Conservation (phyloP, 2,797 vertebrate species). For the Euphonia xanthogaster region DNA sequence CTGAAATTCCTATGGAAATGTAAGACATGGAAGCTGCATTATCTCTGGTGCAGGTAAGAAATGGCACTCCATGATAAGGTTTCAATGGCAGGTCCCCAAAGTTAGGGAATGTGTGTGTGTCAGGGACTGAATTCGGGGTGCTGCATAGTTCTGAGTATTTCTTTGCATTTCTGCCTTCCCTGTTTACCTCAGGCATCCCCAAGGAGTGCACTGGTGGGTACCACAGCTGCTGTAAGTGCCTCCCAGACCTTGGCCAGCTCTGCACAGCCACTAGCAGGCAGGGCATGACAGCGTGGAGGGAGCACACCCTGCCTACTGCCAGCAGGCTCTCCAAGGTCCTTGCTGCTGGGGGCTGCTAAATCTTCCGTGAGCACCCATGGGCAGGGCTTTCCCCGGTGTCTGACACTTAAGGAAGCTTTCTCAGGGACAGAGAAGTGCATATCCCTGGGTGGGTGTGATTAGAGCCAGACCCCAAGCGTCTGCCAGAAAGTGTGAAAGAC, state of each 20-base stretch:
- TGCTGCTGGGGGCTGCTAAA: neutral
- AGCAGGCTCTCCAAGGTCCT: neutral
- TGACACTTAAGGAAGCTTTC: neutral
- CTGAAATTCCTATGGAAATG: neutral
- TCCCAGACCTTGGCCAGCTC: neutral
- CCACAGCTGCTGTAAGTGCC: neutral
- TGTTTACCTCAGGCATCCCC: neutral
- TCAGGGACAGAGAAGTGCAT: neutral
- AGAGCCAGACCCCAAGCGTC: neutral
- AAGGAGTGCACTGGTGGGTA: neutral
- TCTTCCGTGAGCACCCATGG: neutral
- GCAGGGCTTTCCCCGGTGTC: neutral
- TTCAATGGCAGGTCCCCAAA: neutral
- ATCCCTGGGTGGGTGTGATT: neutral
- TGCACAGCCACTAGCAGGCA: fast-evolving
- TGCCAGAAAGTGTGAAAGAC: neutral
- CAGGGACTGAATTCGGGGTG: neutral
- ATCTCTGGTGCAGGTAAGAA: neutral
- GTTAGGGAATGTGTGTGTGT: neutral
- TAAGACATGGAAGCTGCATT: neutral
- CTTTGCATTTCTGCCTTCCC: neutral
- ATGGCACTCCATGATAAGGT: fast-evolving
- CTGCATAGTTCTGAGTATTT: neutral
- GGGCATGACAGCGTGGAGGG: fast-evolving
- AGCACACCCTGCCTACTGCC: neutral